Conservation (phyloP, 2,888 invertebrate species). For the Ormyrus thymus region DNA sequence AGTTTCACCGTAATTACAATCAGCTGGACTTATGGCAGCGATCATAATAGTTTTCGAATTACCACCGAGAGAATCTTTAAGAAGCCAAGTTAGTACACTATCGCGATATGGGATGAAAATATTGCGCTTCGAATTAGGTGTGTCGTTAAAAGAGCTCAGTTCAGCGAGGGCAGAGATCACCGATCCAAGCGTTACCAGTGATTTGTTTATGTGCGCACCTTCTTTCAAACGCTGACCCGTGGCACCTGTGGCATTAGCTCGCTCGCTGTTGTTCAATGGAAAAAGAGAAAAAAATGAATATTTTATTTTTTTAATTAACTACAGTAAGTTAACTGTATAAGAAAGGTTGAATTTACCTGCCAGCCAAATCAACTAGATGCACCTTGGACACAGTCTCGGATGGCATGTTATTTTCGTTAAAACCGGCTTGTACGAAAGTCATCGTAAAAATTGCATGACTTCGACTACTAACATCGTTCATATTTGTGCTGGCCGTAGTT, state of each 20-base stretch:
- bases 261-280: slow-evolving; percentile 78
- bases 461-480: slow-evolving; percentile 94
- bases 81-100: slow-evolving; percentile 90
- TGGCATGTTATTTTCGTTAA: slow-evolving; percentile 86
- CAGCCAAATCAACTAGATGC: slow-evolving; percentile 91
- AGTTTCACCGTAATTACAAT: slow-evolving; percentile 92
- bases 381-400: slow-evolving; percentile 93
- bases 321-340: no score
- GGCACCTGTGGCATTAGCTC: slow-evolving; percentile 92
- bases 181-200: slow-evolving; percentile 89
- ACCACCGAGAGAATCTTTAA: slow-evolving; percentile 91
- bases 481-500: slow-evolving; percentile 92
- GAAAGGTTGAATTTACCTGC: slow-evolving; percentile 78
- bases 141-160: slow-evolving; percentile 74
- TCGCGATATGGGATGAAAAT: slow-evolving; percentile 92
- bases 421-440: slow-evolving; percentile 91
- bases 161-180: slow-evolving; percentile 88
- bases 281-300: neutral
- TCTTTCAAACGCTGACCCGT: slow-evolving; percentile 93
- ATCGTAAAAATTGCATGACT: slow-evolving; percentile 95
- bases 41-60: slow-evolving; percentile 96
- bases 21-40: slow-evolving; percentile 87
- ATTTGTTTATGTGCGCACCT: slow-evolving; percentile 94
- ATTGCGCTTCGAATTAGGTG: slow-evolving; percentile 72
- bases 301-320: neutral